phyloP scores from a whole-genome alignment of 2,797 vertebrate genomes.

The Tragelaphus oryx region DNA sequence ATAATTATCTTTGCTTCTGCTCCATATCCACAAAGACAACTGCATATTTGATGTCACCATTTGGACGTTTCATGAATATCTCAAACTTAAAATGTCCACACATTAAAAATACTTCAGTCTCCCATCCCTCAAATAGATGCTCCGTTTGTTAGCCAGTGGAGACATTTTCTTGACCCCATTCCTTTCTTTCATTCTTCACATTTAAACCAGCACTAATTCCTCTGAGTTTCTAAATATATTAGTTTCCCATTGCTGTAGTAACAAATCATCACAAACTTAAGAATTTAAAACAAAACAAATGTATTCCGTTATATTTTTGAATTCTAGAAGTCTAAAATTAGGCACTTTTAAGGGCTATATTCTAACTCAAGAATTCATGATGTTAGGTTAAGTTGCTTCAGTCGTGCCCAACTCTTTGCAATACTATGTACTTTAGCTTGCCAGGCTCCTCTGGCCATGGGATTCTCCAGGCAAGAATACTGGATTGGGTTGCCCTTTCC shows the following conservation, averaged over 20 bases:
- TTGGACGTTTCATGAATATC: background rate
- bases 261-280: background rate
- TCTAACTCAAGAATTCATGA: background rate
- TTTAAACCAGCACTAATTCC: background rate
- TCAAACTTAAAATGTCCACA: background rate
- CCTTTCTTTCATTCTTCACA: background rate
- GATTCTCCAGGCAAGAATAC: background rate
- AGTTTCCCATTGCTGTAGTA: background rate
- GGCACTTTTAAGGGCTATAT: background rate
- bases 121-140: background rate
- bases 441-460: background rate
- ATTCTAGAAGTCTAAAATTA: background rate
- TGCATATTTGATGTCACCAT: background rate
- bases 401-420: background rate
- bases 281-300: background rate
- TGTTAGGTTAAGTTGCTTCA: background rate
- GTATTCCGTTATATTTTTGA: background rate
- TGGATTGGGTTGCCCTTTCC: background rate
- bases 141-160: background rate
- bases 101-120: background rate
- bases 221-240: background rate
- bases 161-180: background rate
- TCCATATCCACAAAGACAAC: background rate
- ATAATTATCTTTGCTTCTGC: background rate
- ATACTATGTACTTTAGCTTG: background rate